A percentile compares a stretch with the other conserved stretches of the same genome.
Conservation (phyloP, 2,797 vertebrate species). For the Toxotes lorentzi region DNA sequence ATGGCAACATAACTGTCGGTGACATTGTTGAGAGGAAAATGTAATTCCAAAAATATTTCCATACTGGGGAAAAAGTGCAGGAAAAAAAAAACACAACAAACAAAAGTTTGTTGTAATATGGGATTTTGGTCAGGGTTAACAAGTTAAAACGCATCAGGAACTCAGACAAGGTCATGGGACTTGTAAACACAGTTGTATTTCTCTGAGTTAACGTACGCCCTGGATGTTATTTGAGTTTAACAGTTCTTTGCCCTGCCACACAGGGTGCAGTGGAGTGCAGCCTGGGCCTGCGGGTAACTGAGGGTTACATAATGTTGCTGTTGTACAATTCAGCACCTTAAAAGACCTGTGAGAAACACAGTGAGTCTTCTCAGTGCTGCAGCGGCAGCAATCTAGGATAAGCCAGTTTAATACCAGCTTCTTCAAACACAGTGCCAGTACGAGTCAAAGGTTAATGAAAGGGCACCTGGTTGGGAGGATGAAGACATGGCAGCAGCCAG, state of each 20-base stretch:
- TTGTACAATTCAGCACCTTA: constrained; percentile 67
- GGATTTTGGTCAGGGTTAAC: not conserved
- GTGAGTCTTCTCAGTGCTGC: constrained; percentile 58
- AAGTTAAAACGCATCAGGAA: not conserved
- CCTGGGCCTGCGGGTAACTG: constrained; percentile 45
- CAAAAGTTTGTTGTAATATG: not conserved
- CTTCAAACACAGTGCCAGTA: constrained; percentile 85
- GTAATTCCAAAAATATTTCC: not conserved
- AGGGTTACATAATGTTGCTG: constrained; percentile 74
- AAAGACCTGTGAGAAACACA: constrained; percentile 84
- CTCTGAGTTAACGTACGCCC: not conserved
- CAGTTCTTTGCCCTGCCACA: constrained; percentile 9
- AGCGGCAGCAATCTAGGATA: constrained; percentile 80
- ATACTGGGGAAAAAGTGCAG: not conserved
- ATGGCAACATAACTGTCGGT: not conserved
- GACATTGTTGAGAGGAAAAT: not conserved
- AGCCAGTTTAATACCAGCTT: constrained; percentile 84
- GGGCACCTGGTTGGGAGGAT: constrained; percentile 86
- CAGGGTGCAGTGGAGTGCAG: constrained; percentile 32
- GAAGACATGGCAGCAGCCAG: constrained; percentile 85
- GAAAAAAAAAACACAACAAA: too few species aligned
- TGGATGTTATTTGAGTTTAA: constrained; percentile 6
- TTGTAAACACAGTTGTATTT: not conserved
- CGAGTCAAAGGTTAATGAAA: constrained; percentile 90
- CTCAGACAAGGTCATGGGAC: not conserved